Conservation (phyloP, 2,888 invertebrate species). For the Philereme vetulata region DNA sequence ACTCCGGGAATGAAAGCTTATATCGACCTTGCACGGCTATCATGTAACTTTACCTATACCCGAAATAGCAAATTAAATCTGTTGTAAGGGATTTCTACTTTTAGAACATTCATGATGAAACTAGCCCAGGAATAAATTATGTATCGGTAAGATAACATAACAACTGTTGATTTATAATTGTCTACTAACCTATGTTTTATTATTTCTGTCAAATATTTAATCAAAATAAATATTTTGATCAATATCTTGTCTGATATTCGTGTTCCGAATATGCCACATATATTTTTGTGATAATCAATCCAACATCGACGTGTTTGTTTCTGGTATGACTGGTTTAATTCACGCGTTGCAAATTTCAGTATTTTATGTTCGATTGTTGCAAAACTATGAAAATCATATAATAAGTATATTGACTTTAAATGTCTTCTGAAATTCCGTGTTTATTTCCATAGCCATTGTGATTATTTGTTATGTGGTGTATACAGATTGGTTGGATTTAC, state of each 20-base stretch:
- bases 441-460: conserved; percentile 24
- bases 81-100: conserved; percentile 9
- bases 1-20: conserved; percentile 28
- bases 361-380: conserved; percentile 33
- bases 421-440: conserved; percentile 1
- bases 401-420: not conserved
- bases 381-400: conserved; percentile 12
- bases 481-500: conserved; percentile 24
- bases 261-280: conserved; percentile 3
- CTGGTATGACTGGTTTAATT: conserved; percentile 36
- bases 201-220: no score
- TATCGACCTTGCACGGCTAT: conserved; percentile 24
- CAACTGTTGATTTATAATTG: no score
- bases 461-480: not conserved
- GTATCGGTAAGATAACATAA: no score
- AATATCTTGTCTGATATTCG: conserved; percentile 3
- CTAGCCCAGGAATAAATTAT: not conserved
- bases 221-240: no score
- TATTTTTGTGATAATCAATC: conserved; percentile 27
- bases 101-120: not conserved
- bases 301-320: conserved; percentile 35
- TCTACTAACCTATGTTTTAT: no score
- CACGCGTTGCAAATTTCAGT: conserved; percentile 32
- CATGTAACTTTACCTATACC: conserved; percentile 13
- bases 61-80: conserved; percentile 10